Base-by-base conservation (phyloP, 2,113 vertebrate species). In the Strigops habroptila region DNA sequence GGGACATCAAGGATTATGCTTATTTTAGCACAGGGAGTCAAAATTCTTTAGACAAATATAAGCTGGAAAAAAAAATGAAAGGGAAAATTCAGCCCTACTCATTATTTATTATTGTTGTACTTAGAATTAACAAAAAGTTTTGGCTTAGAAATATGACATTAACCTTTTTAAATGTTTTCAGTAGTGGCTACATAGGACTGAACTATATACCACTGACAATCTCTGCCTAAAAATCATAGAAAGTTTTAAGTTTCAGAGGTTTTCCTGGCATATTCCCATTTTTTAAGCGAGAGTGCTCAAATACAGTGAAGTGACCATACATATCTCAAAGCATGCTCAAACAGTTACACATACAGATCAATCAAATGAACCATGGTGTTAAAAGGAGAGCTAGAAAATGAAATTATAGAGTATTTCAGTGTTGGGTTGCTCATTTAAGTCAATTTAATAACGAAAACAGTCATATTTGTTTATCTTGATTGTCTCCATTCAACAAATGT, bases 61-160 rank as follows among this genome's bases (percentile, higher is more conserved):
- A 70, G 24, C 14, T 83, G 41, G 22, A 78, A 91, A 90, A 91
- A 53, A 44, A 91, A 95, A 95, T 41, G 46, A 91, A 91, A 74
- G n/a, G n/a, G 39, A 85, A 95, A 82, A 93, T 52, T 55, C 71
- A 88, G 5, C 28, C 37, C 46, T 31, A 53, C 2, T 73, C 27
- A 57, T 78, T 65, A 53, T 86, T 93, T 96, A 91, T 16, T 80
- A 44, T 64, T 57, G 70, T 30, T 88, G 5, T 21, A 37, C 33
- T 31, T 74, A 57, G 60, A 74, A 53, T 33, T 48, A 91, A 80
- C 9, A 82, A 86, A 55, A 60, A 7, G 7, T 33, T 80, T 67
- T 77, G 5, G 8, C 12, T 80, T 69, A 44, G 33, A 90, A 73
- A 73, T 21, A 39, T 1, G 9, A 18, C 19, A 41, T 43, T 9